phyloP scores from a whole-genome alignment of 2,888 invertebrate genomes.

The Trichogramma evanescens region DNA sequence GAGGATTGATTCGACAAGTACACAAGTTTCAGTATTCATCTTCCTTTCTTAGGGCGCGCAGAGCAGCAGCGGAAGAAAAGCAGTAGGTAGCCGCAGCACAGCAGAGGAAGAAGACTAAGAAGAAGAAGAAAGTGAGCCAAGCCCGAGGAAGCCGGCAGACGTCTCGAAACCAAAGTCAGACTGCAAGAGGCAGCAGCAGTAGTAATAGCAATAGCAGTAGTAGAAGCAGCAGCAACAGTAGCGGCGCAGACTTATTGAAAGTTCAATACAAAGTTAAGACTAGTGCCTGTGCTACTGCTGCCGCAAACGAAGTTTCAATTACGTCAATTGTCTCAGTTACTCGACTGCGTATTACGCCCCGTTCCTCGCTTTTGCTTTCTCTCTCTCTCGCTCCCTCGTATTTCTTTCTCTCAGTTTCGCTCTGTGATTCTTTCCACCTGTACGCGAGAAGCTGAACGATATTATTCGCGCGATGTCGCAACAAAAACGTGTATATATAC shows the following conservation, averaged over 20 bases:
- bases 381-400: too few species aligned
- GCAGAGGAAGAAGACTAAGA: conserved; percentile 2
- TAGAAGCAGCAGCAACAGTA: too few species aligned
- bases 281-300: background rate
- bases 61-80: background rate
- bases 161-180: conserved; percentile 20
- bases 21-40: conserved; percentile 16
- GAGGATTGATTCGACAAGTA: conserved; percentile 14
- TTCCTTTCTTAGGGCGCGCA: background rate
- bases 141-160: conserved; percentile 1
- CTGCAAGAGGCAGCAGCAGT: conserved; percentile 13
- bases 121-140: background rate
- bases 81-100: too few species aligned
- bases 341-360: background rate
- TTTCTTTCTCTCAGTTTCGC: too few species aligned
- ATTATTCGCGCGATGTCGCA: conserved; percentile 17
- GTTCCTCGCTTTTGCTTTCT: too few species aligned
- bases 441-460: too few species aligned
- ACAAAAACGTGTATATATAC: conserved; percentile 16
- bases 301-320: conserved; percentile 25
- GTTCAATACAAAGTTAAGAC: conserved; percentile 23
- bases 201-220: too few species aligned
- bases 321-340: conserved; percentile 24
- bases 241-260: conserved; percentile 18
- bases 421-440: too few species aligned